Evolutionary conservation across 2,797 vertebrate species (phyloP), one percentile per base, ranked within the genome.

Genomic region (Arremon brunneinucha): DNA sequence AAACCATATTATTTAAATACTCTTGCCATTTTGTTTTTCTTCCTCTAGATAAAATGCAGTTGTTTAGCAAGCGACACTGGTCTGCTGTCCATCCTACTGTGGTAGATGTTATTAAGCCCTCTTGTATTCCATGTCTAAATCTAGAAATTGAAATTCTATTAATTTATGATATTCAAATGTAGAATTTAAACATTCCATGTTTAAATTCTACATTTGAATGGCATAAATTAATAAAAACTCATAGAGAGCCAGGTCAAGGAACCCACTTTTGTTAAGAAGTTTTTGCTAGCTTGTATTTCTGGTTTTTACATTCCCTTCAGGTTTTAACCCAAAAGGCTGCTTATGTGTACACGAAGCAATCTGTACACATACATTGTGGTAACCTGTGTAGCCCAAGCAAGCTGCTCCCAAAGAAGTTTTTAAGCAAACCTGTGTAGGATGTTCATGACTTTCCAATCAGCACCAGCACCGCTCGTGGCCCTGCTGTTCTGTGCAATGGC

Each of bases 371-470:
- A 64, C 11, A 28, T 3, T 37, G 34, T 15, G n/a, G 41, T 62
- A 96, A 65, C 34, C 46, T 24, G 9, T 26, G 28, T 5, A 90
- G 67, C 53, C 11, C 64, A 78, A 8, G 17, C 21, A 67, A 83
- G 34, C 18, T 18, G 16, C 43, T 83, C 68, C 67, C 53, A 43
- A 52, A 56, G 17, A 74, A 53, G 11, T 41, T 70, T 83, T 60
- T 72, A 80, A 95, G 60, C 97, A 96, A 89, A 98, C 98, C 98
- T 98, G 94, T 98, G 98, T 37, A 98, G 97, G 71, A 98, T 98
- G 93, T 99, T 99, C 95, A 99, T 98, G 92, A 99, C 99, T 94
- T 99, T 99, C 99, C 99, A 99, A 4, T 99, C 98, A 19, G 97
- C 96, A 80, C 97, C 96, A 95, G 98, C 98, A 28, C 98, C 98